These are phyloP conservation scores for Brachylomia viminalis DNA, from an alignment of 2,888 invertebrate genomes.

Conservation along the genomic window DNA sequence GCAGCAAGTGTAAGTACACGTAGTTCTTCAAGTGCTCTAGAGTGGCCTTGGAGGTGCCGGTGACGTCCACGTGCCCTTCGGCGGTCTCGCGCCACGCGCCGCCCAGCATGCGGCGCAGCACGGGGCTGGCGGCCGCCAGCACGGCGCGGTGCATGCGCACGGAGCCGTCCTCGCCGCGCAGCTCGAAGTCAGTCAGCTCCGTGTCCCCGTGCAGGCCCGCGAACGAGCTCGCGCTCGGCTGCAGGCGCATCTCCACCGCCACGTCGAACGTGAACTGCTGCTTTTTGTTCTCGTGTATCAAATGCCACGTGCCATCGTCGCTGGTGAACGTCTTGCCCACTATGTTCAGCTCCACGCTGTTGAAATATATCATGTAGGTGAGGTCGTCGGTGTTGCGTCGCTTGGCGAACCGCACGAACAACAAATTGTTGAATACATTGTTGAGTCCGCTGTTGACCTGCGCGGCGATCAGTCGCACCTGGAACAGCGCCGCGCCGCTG, in stretches of 20 bases:
- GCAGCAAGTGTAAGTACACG: conserved; percentile 73
- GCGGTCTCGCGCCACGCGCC: conserved; percentile 76
- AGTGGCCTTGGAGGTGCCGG: conserved; percentile 71
- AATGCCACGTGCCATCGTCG: conserved; percentile 77
- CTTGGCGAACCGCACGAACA: conserved; percentile 73
- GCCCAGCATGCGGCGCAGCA: conserved; percentile 74
- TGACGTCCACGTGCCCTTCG: conserved; percentile 73
- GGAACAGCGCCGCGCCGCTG: conserved; percentile 70
- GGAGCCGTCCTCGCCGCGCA: conserved; percentile 76
- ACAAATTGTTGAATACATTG: conserved; percentile 71
- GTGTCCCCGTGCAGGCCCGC: conserved; percentile 71
- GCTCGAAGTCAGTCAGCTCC: conserved; percentile 77
- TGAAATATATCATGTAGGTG: conserved; percentile 70
- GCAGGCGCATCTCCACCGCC: conserved; percentile 68
- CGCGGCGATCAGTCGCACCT: conserved; percentile 70
- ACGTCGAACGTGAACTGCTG: conserved; percentile 73
- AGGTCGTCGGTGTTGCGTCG: conserved; percentile 67
- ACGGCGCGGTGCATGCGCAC: conserved; percentile 76
- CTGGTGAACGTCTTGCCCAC: conserved; percentile 68
- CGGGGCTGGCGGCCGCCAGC: conserved; percentile 77
- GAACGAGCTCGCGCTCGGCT: conserved; percentile 70
- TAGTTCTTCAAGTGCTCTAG: conserved; percentile 76
- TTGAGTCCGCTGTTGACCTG: conserved; percentile 70
- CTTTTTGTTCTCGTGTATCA: conserved; percentile 71
- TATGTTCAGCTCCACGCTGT: conserved; percentile 69